Evolutionary conservation across 2,113 vertebrate genomes (phyloP).

Genomic region (Phainopepla nitens): DNA sequence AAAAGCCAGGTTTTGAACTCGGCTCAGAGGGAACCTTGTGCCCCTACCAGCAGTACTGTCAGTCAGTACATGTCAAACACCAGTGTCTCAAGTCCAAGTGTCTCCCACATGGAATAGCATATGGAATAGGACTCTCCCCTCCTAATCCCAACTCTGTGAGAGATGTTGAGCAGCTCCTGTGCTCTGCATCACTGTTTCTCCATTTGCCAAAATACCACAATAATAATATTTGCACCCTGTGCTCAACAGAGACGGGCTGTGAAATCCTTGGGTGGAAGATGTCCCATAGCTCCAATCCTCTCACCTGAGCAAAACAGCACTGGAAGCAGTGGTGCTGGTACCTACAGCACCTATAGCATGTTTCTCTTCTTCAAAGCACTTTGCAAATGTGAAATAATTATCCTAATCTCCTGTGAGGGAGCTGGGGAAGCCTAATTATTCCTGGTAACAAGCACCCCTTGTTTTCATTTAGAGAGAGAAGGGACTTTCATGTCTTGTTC

Average conservation of each 20-base stretch:
- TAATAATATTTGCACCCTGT: not conserved
- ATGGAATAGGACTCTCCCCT: not conserved
- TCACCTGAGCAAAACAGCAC: not conserved
- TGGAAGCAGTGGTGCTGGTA: not conserved
- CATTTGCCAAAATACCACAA: not conserved
- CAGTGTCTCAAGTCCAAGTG: not conserved
- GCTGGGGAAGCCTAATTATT: not conserved
- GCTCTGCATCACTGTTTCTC: not conserved
- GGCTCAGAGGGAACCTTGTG: not conserved
- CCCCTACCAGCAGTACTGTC: accelerated
- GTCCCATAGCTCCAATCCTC: not conserved
- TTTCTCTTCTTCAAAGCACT: not conserved
- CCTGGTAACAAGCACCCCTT: not conserved
- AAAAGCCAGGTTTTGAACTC: not conserved
- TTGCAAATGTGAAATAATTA: not conserved
- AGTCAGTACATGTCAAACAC: not conserved
- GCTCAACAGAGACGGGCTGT: not conserved
- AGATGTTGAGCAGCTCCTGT: not conserved
- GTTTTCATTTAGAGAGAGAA: not conserved
- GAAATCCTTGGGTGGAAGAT: not conserved
- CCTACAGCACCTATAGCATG: not conserved
- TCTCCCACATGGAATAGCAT: not conserved
- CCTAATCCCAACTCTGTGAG: not conserved
- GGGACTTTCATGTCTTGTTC: not conserved
- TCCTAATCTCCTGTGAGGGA: not conserved